These are phyloP conservation scores for Athene cunicularia DNA, from an alignment of 2,113 vertebrate genomes.

Conservation along the genomic window DNA sequence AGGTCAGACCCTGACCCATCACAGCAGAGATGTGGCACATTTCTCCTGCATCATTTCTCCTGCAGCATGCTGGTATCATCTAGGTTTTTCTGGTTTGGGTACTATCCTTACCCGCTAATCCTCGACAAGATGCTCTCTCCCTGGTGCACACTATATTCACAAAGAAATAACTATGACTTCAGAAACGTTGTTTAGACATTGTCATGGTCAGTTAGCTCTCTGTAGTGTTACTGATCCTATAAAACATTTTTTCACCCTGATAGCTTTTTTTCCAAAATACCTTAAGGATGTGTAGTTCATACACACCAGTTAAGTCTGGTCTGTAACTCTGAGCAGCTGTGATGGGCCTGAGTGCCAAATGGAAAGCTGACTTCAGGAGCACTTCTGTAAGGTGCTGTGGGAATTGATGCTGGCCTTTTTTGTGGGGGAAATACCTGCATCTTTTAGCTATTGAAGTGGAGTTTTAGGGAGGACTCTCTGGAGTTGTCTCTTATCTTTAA, in stretches of 20 bases:
- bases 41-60: neutral
- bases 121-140: neutral
- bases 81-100: neutral
- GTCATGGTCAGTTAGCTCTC: neutral
- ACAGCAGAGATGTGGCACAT: fast-evolving
- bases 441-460: neutral
- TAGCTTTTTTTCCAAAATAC: neutral
- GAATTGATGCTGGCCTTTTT: neutral
- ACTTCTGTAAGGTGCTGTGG: neutral
- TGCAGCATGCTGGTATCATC: neutral
- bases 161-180: neutral
- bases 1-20: neutral
- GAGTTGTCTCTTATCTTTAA: neutral
- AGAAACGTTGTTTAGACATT: neutral
- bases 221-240: neutral
- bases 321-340: neutral
- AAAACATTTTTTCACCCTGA: neutral
- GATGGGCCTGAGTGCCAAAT: neutral
- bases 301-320: neutral
- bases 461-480: slow-evolving; percentile 1
- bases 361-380: neutral
- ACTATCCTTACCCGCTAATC: neutral
- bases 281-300: neutral
- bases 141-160: neutral
- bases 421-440: neutral